Evolutionary conservation across 2,113 vertebrate species (phyloP).

Genomic region (Prolemur simus): DNA sequence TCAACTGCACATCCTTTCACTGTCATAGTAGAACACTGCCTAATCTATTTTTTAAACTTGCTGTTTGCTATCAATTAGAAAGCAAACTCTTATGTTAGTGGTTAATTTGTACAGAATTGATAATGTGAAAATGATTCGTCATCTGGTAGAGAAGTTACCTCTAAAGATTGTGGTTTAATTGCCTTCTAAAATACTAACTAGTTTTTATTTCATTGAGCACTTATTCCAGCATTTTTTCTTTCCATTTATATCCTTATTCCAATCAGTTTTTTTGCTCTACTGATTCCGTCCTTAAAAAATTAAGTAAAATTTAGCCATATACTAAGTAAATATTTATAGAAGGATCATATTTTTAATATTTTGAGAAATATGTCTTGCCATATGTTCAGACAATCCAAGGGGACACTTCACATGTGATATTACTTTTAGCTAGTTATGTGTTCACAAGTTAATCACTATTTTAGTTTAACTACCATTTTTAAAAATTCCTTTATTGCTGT

Average conservation of each 20-base stretch:
- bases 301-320: background rate
- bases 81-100: background rate
- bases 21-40: background rate
- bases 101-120: background rate
- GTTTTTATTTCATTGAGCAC: background rate
- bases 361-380: background rate
- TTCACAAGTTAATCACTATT: background rate
- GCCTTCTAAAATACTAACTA: background rate
- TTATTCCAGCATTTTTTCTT: background rate
- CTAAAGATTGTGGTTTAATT: background rate
- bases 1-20: background rate
- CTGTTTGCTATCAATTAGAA: background rate
- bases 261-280: background rate
- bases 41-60: background rate
- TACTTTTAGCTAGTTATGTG: background rate
- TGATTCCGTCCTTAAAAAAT: background rate
- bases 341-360: background rate
- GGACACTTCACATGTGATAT: background rate
- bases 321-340: background rate
- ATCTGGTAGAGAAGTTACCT: background rate
- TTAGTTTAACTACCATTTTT: background rate
- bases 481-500: background rate
- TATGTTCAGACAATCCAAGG: background rate
- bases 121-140: background rate
- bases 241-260: background rate